A percentile compares a stretch with the other conserved stretches of the same genome.
Evolutionary conservation across 2,888 invertebrate genomes (phyloP).

Genomic region (Ectemnius cavifrons): DNA sequence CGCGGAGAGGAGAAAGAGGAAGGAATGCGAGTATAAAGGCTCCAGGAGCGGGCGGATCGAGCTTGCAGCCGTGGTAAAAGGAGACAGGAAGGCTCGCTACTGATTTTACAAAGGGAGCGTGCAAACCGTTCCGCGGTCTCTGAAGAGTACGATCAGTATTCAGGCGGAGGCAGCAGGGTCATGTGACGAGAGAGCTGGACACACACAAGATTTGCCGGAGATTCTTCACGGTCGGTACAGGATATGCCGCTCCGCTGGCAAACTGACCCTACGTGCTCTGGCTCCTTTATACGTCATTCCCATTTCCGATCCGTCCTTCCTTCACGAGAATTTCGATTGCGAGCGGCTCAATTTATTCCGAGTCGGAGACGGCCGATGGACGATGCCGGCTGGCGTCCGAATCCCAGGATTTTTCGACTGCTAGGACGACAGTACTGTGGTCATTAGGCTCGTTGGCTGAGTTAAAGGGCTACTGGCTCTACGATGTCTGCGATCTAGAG

Average conservation of each 20-base stretch:
- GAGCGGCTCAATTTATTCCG: constrained; percentile 54
- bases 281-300: constrained; percentile 68
- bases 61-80: constrained; percentile 49
- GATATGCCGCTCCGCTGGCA: constrained; percentile 67
- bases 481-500: constrained; percentile 16
- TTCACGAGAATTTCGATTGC: constrained; percentile 62
- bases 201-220: constrained; percentile 68
- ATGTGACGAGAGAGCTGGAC: constrained; percentile 64
- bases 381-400: constrained; percentile 33
- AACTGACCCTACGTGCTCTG: constrained; percentile 72
- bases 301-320: constrained; percentile 63
- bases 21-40: constrained; percentile 48
- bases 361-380: constrained; percentile 19
- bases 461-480: not conserved
- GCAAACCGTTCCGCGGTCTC: constrained; percentile 54
- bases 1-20: constrained; percentile 15
- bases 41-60: constrained; percentile 16
- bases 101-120: constrained; percentile 68
- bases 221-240: constrained; percentile 68
- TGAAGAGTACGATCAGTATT: constrained; percentile 58
- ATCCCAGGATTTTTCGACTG: constrained; percentile 20
- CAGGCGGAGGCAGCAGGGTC: constrained; percentile 62
- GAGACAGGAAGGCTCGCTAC: constrained; percentile 62
- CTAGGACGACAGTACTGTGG: constrained; percentile 17
- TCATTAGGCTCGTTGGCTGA: constrained; percentile 31